Evolutionary conservation across 2,113 vertebrate species (phyloP), one percentile per base, ranked within the genome.

Genomic region (Nicator chloris): DNA sequence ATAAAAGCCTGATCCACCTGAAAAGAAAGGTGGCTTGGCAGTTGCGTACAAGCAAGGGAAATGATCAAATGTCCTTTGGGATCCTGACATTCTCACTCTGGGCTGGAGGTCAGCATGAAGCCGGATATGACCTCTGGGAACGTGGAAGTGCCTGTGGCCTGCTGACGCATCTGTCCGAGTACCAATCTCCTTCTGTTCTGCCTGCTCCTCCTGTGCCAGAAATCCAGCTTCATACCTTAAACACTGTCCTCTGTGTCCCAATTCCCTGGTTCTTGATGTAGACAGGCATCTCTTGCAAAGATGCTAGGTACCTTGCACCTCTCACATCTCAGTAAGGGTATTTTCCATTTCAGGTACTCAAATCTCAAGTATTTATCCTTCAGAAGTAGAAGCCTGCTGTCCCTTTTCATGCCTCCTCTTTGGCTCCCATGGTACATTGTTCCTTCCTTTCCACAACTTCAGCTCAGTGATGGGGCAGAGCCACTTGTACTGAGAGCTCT

Each of bases 211-310:
- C 50, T 54, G 26, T 47, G 15, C 42, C 60, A 64, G 31, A 95
- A 80, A 96, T 57, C 11, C 31, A 83, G 17, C 66, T 72, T 93
- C 12, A 1, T 20, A 44, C 30, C 51, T 73, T 65, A 76, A 90
- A 59, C 9, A 47, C 11, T 0, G 0, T 33, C 35, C 3, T 3
- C 35, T 75, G 30, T 4, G 0, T 47, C 19, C 28, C 4, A 9
- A 1, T 24, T 69, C 13, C 35, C 26, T 3, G 0, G 15, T 30
- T n/a, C 44, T 64, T 60, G 8, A 42, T 35, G n/a, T 4, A 61
- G 57, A 57, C 0, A 2, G 18, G 47, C 60, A 44, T 79, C 27
- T 54, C n/a, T 68, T 65, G 39, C 33, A 88, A 53, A 80, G 68
- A 20, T 17, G 16, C 23, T n/a, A 60, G 37, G 37, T 22, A 54